phyloP scores from a whole-genome alignment of 2,113 vertebrate genomes.

The Pteropus alecto region DNA sequence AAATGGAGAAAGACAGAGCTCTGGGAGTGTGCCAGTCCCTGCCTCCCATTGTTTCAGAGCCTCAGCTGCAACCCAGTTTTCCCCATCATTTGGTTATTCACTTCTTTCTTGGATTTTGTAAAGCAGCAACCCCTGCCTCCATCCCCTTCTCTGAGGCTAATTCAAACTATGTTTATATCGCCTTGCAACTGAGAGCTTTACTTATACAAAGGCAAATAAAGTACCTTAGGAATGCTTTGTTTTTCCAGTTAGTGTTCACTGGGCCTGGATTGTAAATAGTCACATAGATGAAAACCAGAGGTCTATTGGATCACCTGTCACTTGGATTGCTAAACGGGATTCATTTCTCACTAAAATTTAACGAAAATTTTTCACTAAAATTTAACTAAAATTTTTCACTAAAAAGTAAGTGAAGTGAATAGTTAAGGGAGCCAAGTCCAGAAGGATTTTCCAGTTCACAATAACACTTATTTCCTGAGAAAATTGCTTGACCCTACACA shows the following conservation, averaged over 20 bases:
- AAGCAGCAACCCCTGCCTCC: neutral
- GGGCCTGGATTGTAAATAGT: neutral
- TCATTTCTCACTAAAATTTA: neutral
- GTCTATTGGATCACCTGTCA: neutral
- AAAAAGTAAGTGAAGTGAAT: neutral
- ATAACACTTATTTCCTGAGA: constrained; percentile 34
- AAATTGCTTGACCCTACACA: neutral
- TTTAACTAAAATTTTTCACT: neutral
- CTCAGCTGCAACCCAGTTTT: neutral
- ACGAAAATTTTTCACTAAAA: neutral
- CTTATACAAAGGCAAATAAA: neutral
- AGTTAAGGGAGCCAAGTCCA: constrained; percentile 32
- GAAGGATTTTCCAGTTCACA: neutral
- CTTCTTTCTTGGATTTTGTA: constrained; percentile 25
- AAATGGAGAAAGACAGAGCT: neutral
- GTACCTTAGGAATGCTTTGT: neutral
- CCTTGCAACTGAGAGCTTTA: neutral
- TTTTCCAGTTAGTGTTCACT: neutral
- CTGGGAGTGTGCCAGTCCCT: neutral
- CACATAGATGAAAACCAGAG: neutral
- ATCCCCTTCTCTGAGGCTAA: neutral
- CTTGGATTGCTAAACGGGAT: neutral
- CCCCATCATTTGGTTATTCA: neutral
- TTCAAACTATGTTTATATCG: neutral
- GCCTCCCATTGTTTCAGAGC: neutral